These are phyloP conservation scores for Ericerus pela DNA, from an alignment of 1,140 invertebrate genomes.

Conservation along the genomic window DNA sequence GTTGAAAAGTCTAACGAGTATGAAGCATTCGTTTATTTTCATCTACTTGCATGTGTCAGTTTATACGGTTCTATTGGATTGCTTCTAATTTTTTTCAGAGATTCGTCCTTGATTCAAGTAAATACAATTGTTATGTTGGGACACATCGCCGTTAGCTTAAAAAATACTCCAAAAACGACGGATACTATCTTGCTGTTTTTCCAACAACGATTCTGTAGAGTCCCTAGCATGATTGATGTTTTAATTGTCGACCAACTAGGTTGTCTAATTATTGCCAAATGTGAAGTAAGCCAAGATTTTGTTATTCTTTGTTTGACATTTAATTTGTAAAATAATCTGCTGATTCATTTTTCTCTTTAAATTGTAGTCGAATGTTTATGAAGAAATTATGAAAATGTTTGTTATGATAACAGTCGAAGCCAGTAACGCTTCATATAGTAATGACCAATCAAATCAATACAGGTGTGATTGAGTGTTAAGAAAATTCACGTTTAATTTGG, in stretches of 20 bases:
- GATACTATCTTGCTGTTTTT: conserved; percentile 95
- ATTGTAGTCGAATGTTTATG: conserved; percentile 54
- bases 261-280: conserved; percentile 89
- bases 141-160: conserved; percentile 86
- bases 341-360: neutral
- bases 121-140: conserved; percentile 96
- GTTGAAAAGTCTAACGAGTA: conserved; percentile 64
- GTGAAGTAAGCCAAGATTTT: conserved; percentile 37
- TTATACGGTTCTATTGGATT: neutral
- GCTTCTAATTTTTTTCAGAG: conserved; percentile 35
- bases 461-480: conserved; percentile 32
- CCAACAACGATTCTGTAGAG: conserved; percentile 85
- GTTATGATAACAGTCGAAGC: conserved; percentile 87
- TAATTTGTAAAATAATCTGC: neutral
- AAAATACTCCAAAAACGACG: conserved; percentile 78
- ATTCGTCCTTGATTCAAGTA: conserved; percentile 76
- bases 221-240: conserved; percentile 69
- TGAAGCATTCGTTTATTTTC: neutral
- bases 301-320: neutral
- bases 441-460: conserved; percentile 56
- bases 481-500: conserved; percentile 2
- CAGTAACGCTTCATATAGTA: conserved; percentile 73
- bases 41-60: conserved; percentile 9
- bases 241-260: conserved; percentile 94
- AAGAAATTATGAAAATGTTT: conserved; percentile 97